Evolutionary conservation across 1,140 invertebrate species (phyloP), one percentile per base, ranked within the genome.

Genomic region (Scaptomyza pallida): DNA sequence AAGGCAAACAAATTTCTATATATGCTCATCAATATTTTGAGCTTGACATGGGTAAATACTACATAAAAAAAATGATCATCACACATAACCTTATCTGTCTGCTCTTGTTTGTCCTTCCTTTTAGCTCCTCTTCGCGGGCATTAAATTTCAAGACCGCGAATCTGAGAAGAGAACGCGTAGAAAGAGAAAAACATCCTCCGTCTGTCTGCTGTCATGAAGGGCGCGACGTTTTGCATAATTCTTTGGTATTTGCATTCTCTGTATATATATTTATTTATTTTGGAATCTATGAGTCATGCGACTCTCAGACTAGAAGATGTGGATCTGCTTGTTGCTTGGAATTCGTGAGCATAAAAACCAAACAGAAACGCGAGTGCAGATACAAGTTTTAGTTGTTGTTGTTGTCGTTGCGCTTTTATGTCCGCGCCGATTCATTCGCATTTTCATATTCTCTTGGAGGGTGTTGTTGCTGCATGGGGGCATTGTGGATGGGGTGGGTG

Each of bases 141-240:
- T 83, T 80, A 55, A 85, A 75, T 83, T 83, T 80, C 79, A 85
- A 54, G 75, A 81, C 68, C 62, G 73, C 78, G 62, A 81, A 81
- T 62, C 63, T 40, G 57, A 52, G 68, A 50, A 48, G 26, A 30
- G 26, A 30, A 2, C 26, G 8, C 26, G 6, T n/a, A 30, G 23
- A 26, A 6, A 30, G 26, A 9, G 8, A 30, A 30, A 30, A 30
- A 30, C 6, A 76, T 67, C 48, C 62, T 52, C 41, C 21, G 50
- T n/a, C n/a, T n/a, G n/a, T n/a, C n/a, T n/a, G n/a, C n/a, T n/a
- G n/a, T n/a, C n/a, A n/a, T 26, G 62, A 8, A 30, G 26, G 54
- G 73, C 59, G 55, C 71, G 54, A 44, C 57, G 26, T 57, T 75
- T 72, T 62, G 73, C 73, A 75, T 75, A 72, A 72, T 75, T 75